These are phyloP conservation scores for Therioaphis trifolii DNA, from an alignment of 2,888 invertebrate species.

Conservation along the genomic window DNA sequence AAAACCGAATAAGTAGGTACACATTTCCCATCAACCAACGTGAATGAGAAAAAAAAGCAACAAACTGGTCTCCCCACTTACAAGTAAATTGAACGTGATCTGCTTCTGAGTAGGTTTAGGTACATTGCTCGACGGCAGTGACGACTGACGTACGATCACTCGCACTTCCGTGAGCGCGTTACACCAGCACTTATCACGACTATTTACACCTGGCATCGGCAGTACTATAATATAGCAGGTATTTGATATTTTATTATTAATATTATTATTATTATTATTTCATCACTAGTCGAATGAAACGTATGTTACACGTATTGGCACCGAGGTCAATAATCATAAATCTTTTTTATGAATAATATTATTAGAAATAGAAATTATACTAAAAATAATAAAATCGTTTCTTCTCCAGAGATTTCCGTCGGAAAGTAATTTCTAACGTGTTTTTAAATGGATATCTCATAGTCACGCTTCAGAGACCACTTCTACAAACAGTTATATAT, in stretches of 20 bases:
- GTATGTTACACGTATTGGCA: background rate
- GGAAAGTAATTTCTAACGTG: background rate
- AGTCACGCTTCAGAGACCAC: too few species aligned
- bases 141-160: background rate
- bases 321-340: background rate
- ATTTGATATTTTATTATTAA: background rate
- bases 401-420: background rate
- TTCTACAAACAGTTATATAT: too few species aligned
- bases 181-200: background rate
- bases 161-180: background rate
- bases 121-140: background rate
- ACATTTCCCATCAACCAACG: background rate
- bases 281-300: background rate
- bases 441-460: too few species aligned
- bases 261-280: background rate
- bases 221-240: background rate
- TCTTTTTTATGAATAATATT: background rate
- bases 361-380: background rate
- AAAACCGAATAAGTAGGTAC: too few species aligned
- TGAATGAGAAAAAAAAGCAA: constrained; percentile 5
- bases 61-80: constrained; percentile 25
- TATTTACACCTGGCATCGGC: background rate
- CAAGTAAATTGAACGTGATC: constrained; percentile 33
- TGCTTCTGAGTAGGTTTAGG: constrained; percentile 43
- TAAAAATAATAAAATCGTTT: background rate